Percentiles rank a stretch among this genome's conserved stretches.
phyloP scores from a whole-genome alignment of 2,888 invertebrate species.

The Pandemis corylana region DNA sequence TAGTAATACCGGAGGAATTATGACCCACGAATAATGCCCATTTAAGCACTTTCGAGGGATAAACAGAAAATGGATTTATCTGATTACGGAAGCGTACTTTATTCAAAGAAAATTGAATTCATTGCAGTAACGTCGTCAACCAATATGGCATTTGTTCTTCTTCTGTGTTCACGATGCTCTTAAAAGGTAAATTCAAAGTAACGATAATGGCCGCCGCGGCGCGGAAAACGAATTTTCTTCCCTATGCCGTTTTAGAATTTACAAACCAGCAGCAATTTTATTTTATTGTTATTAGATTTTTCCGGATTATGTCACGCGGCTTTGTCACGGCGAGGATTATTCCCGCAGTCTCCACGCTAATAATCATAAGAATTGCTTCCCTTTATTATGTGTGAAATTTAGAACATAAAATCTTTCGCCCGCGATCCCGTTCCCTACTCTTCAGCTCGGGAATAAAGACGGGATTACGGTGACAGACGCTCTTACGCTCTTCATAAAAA shows the following conservation, averaged over 20 bases:
- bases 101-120: constrained; percentile 12
- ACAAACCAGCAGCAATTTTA: constrained; percentile 83
- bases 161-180: constrained; percentile 58
- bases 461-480: constrained; percentile 53
- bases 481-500: constrained; percentile 65
- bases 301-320: constrained; percentile 83
- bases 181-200: constrained; percentile 79
- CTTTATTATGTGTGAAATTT: constrained; percentile 84
- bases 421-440: constrained; percentile 48
- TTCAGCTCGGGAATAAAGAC: constrained; percentile 56
- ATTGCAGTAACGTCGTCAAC: constrained; percentile 41
- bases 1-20: constrained; percentile 79
- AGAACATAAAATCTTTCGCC: constrained; percentile 71
- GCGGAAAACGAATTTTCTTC: constrained; percentile 81
- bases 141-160: constrained; percentile 52
- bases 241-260: constrained; percentile 80
- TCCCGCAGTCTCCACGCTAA: constrained; percentile 82
- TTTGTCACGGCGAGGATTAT: constrained; percentile 81
- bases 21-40: constrained; percentile 77
- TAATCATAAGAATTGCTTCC: constrained; percentile 84
- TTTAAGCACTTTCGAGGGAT: constrained; percentile 68
- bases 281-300: constrained; percentile 86
- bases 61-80: constrained; percentile 45
- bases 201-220: constrained; percentile 80
- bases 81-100: constrained; percentile 31